Conservation (phyloP, 2,888 invertebrate genomes). For the Drymonia ruficornis region DNA sequence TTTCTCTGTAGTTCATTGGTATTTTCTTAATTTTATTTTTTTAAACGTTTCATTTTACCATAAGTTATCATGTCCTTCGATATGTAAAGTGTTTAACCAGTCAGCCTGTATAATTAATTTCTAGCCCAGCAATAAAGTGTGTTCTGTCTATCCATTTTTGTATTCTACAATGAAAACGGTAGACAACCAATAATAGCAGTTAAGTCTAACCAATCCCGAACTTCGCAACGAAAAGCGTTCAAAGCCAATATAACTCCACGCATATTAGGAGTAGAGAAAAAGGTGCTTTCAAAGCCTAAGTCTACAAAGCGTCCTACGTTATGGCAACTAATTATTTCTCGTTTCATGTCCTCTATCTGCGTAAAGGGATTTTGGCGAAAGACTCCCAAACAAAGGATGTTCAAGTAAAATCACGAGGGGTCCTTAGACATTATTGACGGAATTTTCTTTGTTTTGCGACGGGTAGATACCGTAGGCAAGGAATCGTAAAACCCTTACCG, state of each 20-base stretch:
- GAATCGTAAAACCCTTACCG: constrained; percentile 14
- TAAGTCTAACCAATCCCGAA: background rate
- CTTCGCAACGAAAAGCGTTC: background rate
- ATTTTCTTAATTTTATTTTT: no score
- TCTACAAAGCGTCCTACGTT: constrained; percentile 42
- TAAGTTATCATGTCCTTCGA: no score
- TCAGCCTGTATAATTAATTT: no score
- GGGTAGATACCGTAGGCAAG: constrained; percentile 35
- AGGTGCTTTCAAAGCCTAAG: constrained; percentile 20
- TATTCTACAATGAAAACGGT: background rate
- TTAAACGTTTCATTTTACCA: no score
- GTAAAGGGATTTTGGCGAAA: constrained; percentile 65
- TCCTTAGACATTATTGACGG: constrained; percentile 54
- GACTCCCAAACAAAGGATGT: constrained; percentile 62
- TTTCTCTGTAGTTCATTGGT: no score
- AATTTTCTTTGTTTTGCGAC: constrained; percentile 65
- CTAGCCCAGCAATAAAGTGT: no score
- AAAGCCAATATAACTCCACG: constrained; percentile 14
- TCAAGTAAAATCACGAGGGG: constrained; percentile 62
- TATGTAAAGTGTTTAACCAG: no score
- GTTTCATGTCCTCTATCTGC: constrained; percentile 62
- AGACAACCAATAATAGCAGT: background rate
- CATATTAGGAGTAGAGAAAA: constrained; percentile 17
- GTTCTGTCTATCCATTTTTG: background rate
- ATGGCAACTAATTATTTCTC: constrained; percentile 64